These are phyloP conservation scores for Drosophila equinoxialis DNA, from an alignment of 1,140 invertebrate species.

Conservation along the genomic window DNA sequence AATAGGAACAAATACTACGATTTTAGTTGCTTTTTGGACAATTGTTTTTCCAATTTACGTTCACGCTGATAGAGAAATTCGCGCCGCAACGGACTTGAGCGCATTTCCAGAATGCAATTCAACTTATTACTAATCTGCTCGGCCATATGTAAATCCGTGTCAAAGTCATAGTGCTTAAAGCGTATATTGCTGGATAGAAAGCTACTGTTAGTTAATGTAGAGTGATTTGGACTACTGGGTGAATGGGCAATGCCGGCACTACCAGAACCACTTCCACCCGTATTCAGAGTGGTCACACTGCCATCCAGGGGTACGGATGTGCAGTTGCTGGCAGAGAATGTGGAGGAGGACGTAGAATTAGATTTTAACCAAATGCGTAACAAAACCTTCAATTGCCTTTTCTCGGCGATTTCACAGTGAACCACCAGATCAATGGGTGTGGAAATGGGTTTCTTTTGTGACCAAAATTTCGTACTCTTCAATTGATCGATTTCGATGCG, in stretches of 20 bases:
- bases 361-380: conserved; percentile 79
- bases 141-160: conserved; percentile 89
- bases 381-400: conserved; percentile 86
- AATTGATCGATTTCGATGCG: conserved; percentile 94
- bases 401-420: conserved; percentile 91
- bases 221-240: conserved; percentile 65
- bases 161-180: conserved; percentile 94
- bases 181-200: conserved; percentile 50
- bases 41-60: conserved; percentile 85
- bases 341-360: conserved; percentile 62
- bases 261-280: conserved; percentile 30
- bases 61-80: conserved; percentile 88
- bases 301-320: conserved; percentile 53
- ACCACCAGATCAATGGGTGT: conserved; percentile 93
- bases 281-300: conserved; percentile 47
- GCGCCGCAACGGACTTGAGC: conserved; percentile 89
- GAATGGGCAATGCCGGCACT: conserved; percentile 56
- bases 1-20: conserved; percentile 81
- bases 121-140: conserved; percentile 94
- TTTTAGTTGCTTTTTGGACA: conserved; percentile 72
- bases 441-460: conserved; percentile 84
- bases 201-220: conserved; percentile 75
- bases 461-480: conserved; percentile 88
- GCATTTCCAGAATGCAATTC: conserved; percentile 92
- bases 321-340: conserved; percentile 44